Percentiles rank a stretch among this genome's conserved stretches.
Conservation (phyloP, 2,797 vertebrate genomes). For the Sebastes matsubarae region DNA sequence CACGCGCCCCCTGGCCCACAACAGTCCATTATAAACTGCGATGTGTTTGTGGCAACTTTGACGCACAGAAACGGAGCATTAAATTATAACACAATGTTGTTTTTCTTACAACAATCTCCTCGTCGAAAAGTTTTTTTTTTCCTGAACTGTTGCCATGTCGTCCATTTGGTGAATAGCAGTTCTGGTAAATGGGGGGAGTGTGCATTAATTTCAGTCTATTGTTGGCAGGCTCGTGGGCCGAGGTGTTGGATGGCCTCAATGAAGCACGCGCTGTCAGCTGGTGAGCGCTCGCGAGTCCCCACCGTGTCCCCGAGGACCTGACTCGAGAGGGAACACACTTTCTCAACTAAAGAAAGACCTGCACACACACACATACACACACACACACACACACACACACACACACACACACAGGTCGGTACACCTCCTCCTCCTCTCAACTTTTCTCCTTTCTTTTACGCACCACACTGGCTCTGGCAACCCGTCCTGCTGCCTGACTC, state of each 20-base stretch:
- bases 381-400: constrained; percentile 27
- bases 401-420: constrained; percentile 19
- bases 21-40: not conserved
- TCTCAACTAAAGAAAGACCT: constrained; percentile 66
- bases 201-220: constrained; percentile 88
- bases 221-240: constrained; percentile 84
- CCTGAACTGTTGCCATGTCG: constrained; percentile 35
- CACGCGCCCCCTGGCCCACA: constrained; percentile 84
- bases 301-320: constrained; percentile 90
- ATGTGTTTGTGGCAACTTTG: not conserved
- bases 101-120: constrained; percentile 9
- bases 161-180: constrained; percentile 48
- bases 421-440: constrained; percentile 3
- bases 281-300: constrained; percentile 92
- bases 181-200: constrained; percentile 74
- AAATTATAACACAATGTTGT: not conserved
- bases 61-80: constrained; percentile 1
- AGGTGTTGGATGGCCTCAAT: constrained; percentile 90
- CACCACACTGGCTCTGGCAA: not conserved
- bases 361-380: not conserved
- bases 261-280: constrained; percentile 98
- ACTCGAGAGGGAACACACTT: constrained; percentile 79
- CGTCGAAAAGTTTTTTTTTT: not conserved
- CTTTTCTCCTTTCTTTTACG: constrained; percentile 17
- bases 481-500: constrained; percentile 18